A percentile compares a stretch with the other conserved stretches of the same genome.
Conservation (phyloP, 1,140 invertebrate genomes). For the Drosophila sechellia region DNA sequence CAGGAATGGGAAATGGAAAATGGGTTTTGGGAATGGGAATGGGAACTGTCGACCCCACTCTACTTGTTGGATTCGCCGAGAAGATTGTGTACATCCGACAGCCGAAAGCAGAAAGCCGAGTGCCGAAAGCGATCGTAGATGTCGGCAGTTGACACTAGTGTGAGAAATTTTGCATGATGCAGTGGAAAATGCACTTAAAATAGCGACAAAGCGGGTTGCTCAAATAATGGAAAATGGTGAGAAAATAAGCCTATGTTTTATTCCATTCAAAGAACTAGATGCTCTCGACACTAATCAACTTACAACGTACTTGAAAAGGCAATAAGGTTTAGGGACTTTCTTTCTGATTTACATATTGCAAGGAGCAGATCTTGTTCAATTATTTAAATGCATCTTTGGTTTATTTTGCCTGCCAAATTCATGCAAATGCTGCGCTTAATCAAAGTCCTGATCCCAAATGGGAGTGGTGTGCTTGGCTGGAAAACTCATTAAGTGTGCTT, state of each 20-base stretch:
- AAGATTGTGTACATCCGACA: slow-evolving; percentile 43
- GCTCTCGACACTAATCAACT: no score
- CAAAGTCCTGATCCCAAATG: slow-evolving; percentile 3
- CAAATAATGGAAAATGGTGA: neutral
- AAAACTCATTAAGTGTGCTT: slow-evolving; percentile 28
- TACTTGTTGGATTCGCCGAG: slow-evolving; percentile 43
- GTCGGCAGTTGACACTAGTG: slow-evolving; percentile 38
- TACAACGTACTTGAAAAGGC: no score
- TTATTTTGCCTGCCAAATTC: slow-evolving; percentile 6
- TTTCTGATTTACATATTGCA: neutral
- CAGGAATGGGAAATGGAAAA: slow-evolving; percentile 48
- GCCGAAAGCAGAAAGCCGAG: slow-evolving; percentile 15
- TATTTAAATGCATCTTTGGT: neutral
- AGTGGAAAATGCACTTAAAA: slow-evolving; percentile 3
- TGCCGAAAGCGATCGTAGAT: slow-evolving; percentile 24
- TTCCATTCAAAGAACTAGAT: no score
- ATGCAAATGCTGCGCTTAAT: neutral
- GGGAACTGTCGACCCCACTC: slow-evolving; percentile 18
- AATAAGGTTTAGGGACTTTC: no score
- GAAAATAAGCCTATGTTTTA: neutral
- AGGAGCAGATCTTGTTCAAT: neutral
- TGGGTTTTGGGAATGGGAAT: slow-evolving; percentile 32
- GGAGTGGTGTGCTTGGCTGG: slow-evolving; percentile 18
- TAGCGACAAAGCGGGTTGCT: neutral
- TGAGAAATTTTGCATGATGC: slow-evolving; percentile 41